Conservation (phyloP, 2,113 vertebrate genomes). For the Nesoenas mayeri region DNA sequence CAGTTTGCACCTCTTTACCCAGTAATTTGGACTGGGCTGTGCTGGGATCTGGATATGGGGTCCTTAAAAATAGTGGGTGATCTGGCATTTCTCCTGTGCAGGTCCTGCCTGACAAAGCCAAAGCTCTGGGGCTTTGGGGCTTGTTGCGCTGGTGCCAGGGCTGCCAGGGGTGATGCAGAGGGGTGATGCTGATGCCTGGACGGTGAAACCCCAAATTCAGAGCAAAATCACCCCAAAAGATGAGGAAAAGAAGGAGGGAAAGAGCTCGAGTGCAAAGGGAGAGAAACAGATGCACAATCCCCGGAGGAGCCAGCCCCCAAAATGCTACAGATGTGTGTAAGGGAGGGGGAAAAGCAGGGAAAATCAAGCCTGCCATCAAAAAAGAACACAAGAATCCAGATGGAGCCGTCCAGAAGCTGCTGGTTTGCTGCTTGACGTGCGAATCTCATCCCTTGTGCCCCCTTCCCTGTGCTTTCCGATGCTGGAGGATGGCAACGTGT, state of each 20-base stretch:
- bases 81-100: not conserved
- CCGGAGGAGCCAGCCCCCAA: not conserved
- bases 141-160: accelerated
- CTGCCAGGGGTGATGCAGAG: accelerated
- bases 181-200: not conserved
- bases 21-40: accelerated
- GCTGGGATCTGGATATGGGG: not conserved
- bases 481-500: not conserved
- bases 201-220: not conserved
- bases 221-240: not conserved
- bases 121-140: not conserved
- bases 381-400: constrained; percentile 50
- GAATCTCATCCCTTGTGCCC: not conserved
- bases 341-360: not conserved
- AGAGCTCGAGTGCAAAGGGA: not conserved
- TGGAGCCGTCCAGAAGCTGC: constrained; percentile 39
- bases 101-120: not conserved
- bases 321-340: not conserved
- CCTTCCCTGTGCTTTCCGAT: not conserved
- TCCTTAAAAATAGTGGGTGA: not conserved
- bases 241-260: not conserved
- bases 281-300: not conserved
- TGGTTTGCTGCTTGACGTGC: not conserved
- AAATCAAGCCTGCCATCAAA: not conserved
- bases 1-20: not conserved